Conservation (phyloP, 2,797 vertebrate genomes). For the Sitta carolinensis region DNA sequence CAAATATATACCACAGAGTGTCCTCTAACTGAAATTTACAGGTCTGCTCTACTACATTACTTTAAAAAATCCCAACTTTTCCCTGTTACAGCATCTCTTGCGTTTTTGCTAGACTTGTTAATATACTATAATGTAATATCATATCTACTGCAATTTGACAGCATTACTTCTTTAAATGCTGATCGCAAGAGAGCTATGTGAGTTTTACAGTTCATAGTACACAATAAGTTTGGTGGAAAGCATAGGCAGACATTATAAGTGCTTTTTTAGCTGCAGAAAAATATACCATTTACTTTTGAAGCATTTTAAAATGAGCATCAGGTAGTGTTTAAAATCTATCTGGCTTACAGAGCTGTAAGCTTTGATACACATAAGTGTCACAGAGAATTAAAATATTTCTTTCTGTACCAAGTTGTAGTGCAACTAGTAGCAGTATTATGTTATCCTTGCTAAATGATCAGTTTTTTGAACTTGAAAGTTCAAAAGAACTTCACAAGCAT, state of each 20-base stretch:
- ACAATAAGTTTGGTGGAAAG: not conserved
- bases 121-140: not conserved
- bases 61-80: not conserved
- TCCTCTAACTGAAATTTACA: not conserved
- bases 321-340: not conserved
- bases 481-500: not conserved
- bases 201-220: not conserved
- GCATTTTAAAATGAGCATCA: not conserved
- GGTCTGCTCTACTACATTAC: not conserved
- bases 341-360: not conserved
- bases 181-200: not conserved
- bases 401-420: not conserved
- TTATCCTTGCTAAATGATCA: not conserved
- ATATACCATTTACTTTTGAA: not conserved
- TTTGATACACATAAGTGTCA: not conserved
- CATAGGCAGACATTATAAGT: not conserved
- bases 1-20: not conserved
- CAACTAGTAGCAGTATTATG: not conserved
- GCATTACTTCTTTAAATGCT: not conserved
- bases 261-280: not conserved
- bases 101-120: not conserved
- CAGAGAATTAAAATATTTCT: not conserved
- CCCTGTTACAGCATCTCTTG: not conserved
- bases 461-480: not conserved
- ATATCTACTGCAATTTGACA: not conserved